Base-by-base conservation (phyloP, 1,140 invertebrate genomes). In the Meloidogyne floridensis region DNA sequence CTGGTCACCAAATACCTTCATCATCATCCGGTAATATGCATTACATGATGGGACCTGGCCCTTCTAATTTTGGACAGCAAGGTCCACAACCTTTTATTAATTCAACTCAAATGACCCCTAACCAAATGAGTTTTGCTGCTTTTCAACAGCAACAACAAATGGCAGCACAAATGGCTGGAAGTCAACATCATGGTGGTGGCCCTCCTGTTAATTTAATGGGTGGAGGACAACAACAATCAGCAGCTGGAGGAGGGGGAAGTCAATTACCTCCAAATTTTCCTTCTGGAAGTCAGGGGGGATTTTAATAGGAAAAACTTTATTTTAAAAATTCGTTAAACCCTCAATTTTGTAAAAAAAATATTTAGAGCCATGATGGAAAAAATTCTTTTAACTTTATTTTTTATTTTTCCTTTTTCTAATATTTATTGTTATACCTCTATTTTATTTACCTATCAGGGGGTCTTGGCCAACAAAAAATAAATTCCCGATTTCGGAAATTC, bases 71-170 rank as follows among this genome's bases (percentile, higher is more conserved):
- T 51, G 65, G 69, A 18, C 43, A 9, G 10, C 51, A 18, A 18
- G 11, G 51, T 42, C 18, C 59, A 43, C 77, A 79, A 79, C 6
- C 69, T 13, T 72, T 71, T 9, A 47, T 42, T 32, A 51, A 71
- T 15, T 51, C 77, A 11, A 65, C 0, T n/a, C 77, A 56, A 56
- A 56, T 72, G 0, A n/a, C 77, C 11, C 77, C 18, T 18, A 71
- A 79, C 8, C 77, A 71, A n/a, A 79, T 79, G 77, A 69, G 53
- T 47, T 65, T 51, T 74, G 72, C 72, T 51, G 10, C 18, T 54
- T 47, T 74, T 51, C 43, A 74, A 47, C 43, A 47, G 20, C 42
- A 73, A 13, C 51, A 73, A 47, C 72, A 74, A 9, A 47, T 42
- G 71, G 32, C 32, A 72, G 43, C 71, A 72, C 72, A 51, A 32